A percentile compares a stretch with the other conserved stretches of the same genome.
These are phyloP conservation scores for Barypeithes pellucidus DNA, from an alignment of 2,888 invertebrate species.

Conservation along the genomic window DNA sequence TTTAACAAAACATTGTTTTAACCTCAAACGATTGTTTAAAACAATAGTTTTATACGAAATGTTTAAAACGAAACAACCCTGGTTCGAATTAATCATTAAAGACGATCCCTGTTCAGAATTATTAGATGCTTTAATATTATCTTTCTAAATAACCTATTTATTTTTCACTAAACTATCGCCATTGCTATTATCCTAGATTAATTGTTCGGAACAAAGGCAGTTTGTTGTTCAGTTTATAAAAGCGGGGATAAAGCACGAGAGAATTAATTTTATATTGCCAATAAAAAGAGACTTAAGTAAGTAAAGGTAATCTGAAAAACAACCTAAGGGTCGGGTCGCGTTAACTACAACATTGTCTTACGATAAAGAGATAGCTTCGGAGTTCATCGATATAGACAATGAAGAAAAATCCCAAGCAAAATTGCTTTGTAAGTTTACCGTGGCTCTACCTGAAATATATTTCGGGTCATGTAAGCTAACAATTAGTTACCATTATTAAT, in stretches of 20 bases:
- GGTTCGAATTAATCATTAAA: no score
- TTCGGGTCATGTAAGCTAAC: no score
- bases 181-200: not conserved
- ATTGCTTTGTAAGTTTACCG: not conserved
- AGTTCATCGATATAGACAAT: constrained; percentile 20
- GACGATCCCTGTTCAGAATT: no score
- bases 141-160: not conserved
- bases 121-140: no score
- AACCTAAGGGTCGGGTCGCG: constrained; percentile 1
- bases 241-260: constrained; percentile 18
- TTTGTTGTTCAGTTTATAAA: constrained; percentile 18
- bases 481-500: no score
- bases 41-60: no score
- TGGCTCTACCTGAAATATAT: not conserved
- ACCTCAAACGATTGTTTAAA: no score
- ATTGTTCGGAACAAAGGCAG: constrained; percentile 9
- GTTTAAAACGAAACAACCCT: no score
- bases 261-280: constrained; percentile 23
- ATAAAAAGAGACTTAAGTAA: constrained; percentile 22
- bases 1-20: no score
- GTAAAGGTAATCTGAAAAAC: constrained; percentile 14
- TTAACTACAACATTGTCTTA: constrained; percentile 16
- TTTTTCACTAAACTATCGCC: not conserved
- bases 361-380: constrained; percentile 8
- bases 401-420: constrained; percentile 6